Conservation (phyloP, 2,797 vertebrate species). For the Petrocephalus schoutedeni region DNA sequence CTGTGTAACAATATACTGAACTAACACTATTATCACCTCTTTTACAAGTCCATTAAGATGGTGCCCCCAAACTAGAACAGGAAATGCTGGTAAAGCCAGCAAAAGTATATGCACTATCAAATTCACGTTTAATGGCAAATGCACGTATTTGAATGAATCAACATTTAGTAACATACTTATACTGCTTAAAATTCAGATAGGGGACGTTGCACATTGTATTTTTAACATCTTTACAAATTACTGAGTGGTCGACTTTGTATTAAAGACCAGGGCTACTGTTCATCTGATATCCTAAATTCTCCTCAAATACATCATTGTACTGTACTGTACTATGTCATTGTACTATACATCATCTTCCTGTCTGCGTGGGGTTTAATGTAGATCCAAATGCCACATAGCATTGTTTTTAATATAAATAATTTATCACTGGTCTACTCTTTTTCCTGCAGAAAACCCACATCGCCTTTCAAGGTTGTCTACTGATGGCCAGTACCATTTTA, state of each 20-base stretch:
- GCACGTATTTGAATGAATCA: neutral
- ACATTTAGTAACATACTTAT: neutral
- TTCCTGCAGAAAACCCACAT: constrained; percentile 12
- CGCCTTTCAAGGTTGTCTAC: constrained; percentile 7
- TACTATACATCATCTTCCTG: neutral
- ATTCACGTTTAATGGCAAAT: neutral
- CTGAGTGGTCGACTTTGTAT: neutral
- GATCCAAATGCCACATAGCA: neutral
- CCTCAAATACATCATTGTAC: neutral
- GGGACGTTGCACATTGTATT: neutral
- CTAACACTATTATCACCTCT: neutral
- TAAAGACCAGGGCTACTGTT: neutral
- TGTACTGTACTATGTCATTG: too few species aligned
- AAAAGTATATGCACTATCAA: neutral
- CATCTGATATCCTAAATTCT: neutral
- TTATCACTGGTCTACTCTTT: neutral
- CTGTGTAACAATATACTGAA: constrained; percentile 2
- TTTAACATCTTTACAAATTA: neutral
- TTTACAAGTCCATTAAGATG: constrained; percentile 1
- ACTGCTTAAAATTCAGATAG: neutral
- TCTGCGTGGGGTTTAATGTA: neutral
- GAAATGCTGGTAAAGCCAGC: neutral
- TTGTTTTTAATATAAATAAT: constrained; percentile 2
- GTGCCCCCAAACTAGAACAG: neutral
- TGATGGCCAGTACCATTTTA: neutral